These are phyloP conservation scores for Phortica okadai DNA, from an alignment of 2,888 invertebrate species.

Conservation along the genomic window DNA sequence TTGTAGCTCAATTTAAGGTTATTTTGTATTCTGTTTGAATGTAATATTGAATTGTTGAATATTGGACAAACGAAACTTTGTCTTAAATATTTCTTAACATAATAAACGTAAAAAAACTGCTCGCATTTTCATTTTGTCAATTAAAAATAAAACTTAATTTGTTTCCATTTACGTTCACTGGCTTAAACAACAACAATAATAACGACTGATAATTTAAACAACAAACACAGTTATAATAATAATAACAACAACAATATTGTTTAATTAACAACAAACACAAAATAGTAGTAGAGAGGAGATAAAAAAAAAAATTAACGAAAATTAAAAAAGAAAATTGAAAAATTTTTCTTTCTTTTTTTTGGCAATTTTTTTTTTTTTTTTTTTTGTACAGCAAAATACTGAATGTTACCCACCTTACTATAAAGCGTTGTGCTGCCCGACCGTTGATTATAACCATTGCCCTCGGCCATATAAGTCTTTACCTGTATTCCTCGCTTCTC, in stretches of 20 bases:
- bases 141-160: no score
- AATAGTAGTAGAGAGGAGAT: conserved; percentile 4
- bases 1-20: no score
- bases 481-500: conserved; percentile 89
- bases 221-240: conserved; percentile 33
- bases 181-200: conserved; percentile 38
- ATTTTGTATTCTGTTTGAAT: no score
- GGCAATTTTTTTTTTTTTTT: conserved; percentile 33
- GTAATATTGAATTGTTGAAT: no score
- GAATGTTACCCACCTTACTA: conserved; percentile 87
- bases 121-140: no score
- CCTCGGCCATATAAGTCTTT: conserved; percentile 96
- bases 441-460: conserved; percentile 87
- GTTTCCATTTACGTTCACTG: no score
- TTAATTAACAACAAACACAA: conserved; percentile 73
- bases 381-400: conserved; percentile 37
- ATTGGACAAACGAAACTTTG: no score
- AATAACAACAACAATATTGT: conserved; percentile 62
- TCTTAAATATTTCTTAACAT: no score
- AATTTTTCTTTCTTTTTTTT: conserved; percentile 39
- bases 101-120: no score
- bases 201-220: neutral
- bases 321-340: conserved; percentile 15
- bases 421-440: conserved; percentile 85
- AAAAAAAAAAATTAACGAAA: neutral